Evolutionary conservation across 1,140 invertebrate species (phyloP), one percentile per base, ranked within the genome.

Genomic region (Agrypnia vestita): DNA sequence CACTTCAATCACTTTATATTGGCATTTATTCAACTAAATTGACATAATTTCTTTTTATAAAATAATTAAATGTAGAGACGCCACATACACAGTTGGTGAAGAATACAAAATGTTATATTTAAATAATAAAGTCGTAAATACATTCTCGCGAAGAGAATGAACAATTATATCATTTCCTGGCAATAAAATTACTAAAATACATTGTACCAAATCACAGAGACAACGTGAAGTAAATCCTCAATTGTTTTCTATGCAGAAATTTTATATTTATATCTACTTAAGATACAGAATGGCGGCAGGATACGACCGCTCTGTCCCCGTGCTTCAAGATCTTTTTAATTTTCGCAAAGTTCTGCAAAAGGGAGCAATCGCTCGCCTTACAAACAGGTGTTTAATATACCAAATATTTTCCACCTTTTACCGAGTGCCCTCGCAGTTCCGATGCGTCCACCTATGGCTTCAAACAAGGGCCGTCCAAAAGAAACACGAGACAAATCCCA

Each of bases 401-500:
- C 0, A 13, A 35, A 35, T 35, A 35, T 35, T 35, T 15, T 15
- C 17, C 55, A 59, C 9, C 55, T 59, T 59, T 59, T 59, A 59
- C 55, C 15, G 15, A 21, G 55, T 59, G 55, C 21, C 55, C 6
- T 35, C 6, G 1, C 1, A 35, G 62, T n/a, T 67, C 21, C 9
- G 61, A 44, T 3, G 25, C 61, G 19, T 35, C 62, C 35, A 17
- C n/a, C 62, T 43, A 17, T 1, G 62, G 43, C 67, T 51, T 71
- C 67, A 56, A 81, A 61, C 77, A 76, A 79, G 73, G 49, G 64
- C 62, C 49, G 62, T 51, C 74, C 49, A 77, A 77, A 77, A 80
- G 62, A 76, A 56, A 75, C 76, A 76, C 79, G 73, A 69, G 77
- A 74, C 75, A 21, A 80, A 71, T 79, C 82, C 82, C 75, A 46